Evolutionary conservation across 2,888 invertebrate species (phyloP).

Genomic region (Mellilla xanthometata): DNA sequence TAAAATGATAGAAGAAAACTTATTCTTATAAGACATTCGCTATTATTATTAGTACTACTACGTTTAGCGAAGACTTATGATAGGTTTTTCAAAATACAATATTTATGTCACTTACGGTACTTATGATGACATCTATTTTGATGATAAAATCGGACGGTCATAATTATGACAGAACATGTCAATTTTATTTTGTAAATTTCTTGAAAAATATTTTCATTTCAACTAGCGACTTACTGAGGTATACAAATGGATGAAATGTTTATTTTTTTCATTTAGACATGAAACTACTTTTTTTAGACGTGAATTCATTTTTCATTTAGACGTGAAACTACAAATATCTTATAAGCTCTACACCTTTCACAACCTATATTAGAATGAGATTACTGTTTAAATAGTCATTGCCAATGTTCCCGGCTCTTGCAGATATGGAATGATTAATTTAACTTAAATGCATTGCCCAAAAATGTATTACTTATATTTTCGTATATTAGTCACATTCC

Average conservation of each 20-base stretch:
- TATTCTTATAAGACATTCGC: neutral
- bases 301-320: constrained; percentile 15
- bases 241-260: constrained; percentile 48
- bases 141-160: constrained; percentile 42
- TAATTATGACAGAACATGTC: constrained; percentile 28
- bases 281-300: too few relatives aligned
- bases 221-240: constrained; percentile 43
- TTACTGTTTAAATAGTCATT: constrained; percentile 56
- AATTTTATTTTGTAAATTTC: constrained; percentile 38
- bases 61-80: neutral
- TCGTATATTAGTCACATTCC: constrained; percentile 2
- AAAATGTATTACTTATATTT: constrained; percentile 15
- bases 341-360: constrained; percentile 43
- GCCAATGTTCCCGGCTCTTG: constrained; percentile 62
- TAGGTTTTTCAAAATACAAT: too few relatives aligned
- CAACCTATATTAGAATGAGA: constrained; percentile 68
- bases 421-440: constrained; percentile 51
- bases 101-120: too few relatives aligned
- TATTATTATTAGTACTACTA: neutral
- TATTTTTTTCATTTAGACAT: neutral
- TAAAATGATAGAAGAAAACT: constrained; percentile 51
- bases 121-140: too few relatives aligned
- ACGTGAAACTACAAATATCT: constrained; percentile 10
- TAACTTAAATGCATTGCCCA: constrained; percentile 47
- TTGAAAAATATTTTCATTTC: constrained; percentile 56